These are phyloP conservation scores for Perognathus longimembris DNA, from an alignment of 2,113 vertebrate species.

Conservation along the genomic window DNA sequence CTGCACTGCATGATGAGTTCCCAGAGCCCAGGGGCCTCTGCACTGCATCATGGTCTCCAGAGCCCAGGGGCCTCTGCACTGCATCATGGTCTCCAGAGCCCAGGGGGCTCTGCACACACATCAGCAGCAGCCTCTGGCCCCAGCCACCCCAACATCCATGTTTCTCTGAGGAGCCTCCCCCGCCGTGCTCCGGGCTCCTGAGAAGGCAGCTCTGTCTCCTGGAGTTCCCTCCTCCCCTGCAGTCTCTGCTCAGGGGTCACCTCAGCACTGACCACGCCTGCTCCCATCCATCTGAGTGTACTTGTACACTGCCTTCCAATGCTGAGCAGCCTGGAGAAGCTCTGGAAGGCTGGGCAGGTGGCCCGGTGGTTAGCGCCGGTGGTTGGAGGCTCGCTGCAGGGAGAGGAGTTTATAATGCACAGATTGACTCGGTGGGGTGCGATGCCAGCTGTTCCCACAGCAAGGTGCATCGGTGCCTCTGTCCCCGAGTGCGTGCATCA, in stretches of 20 bases:
- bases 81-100: not conserved
- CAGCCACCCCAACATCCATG: too few relatives aligned
- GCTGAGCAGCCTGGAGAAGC: too few relatives aligned
- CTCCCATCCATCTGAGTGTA: not conserved
- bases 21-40: too few relatives aligned
- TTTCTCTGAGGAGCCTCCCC: not conserved
- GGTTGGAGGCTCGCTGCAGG: not conserved
- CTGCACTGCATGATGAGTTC: too few relatives aligned
- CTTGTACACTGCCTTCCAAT: not conserved
- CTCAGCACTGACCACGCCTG: not conserved
- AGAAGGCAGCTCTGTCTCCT: not conserved
- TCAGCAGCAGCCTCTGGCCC: too few relatives aligned
- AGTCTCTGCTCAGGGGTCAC: too few relatives aligned
- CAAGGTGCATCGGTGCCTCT: too few relatives aligned
- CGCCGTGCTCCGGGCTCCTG: not conserved
- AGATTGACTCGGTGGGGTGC: rapidly evolving
- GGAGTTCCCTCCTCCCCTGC: not conserved
- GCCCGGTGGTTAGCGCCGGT: rapidly evolving
- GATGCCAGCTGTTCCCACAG: rapidly evolving
- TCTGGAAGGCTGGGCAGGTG: not conserved
- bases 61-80: not conserved
- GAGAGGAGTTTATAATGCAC: not conserved
- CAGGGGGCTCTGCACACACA: too few relatives aligned
- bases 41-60: too few relatives aligned
- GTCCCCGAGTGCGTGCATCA: rapidly evolving